Base-by-base conservation (phyloP, 2,888 invertebrate species). In the Phortica okadai region DNA sequence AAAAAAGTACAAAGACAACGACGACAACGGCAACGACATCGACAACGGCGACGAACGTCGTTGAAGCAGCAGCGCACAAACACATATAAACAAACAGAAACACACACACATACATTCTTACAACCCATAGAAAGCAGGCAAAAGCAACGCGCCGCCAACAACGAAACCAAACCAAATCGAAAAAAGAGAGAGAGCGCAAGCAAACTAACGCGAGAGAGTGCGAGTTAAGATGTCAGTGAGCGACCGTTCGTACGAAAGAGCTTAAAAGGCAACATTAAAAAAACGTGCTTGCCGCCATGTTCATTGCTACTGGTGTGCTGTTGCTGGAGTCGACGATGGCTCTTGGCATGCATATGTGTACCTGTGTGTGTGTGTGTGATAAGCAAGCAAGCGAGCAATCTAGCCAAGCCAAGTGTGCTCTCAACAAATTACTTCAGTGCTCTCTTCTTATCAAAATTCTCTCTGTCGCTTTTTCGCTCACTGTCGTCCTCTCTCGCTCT, bases 1-100 rank as follows among this genome's bases (percentile, higher is more conserved):
- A 90, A 90, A 91, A 86, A 88, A 86, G 74, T 75, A 79, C 76
- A 76, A 77, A 77, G 72, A 73, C 75, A 75, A 45, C 79, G 66
- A 42, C 79, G 62, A 75, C 76, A 50, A 56, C 81, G 74, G 44
- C 73, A 33, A 14, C 74, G 64, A 45, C 74, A 11, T 64, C 74
- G 50, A 64, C 74, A 25, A 74, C 74, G 45, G 21, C 74, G 45
- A 41, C 42, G 59, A 50, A 42, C 62, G 75, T 62, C 59, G 74
- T 66, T 66, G 11, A 67, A 41, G 45, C 62, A 25, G 25, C 33
- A 5, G 21, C 7, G 10, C 62, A 62, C 59, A 59, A 0, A 59
- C 62, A 25, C 25, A 62, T 0, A 6, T 8, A 45, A 45, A 10
- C 45, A 45, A 45, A 64, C 14, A 64, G 10, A 67, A 33, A 70